A percentile compares a stretch with the other conserved stretches of the same genome.
Conservation (phyloP, 2,888 invertebrate genomes). For the Nephrotoma guestfalica region DNA sequence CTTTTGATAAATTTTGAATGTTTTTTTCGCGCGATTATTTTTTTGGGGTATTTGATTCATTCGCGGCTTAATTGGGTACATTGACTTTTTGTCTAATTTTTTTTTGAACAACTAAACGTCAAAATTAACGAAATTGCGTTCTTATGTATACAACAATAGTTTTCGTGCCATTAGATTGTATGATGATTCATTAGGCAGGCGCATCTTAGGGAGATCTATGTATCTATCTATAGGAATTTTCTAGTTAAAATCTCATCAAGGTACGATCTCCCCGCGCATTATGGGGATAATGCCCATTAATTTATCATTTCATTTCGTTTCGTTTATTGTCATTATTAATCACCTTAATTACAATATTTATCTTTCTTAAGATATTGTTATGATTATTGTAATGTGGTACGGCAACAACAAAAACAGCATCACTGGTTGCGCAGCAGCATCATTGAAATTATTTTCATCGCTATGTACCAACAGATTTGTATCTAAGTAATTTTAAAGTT, state of each 20-base stretch:
- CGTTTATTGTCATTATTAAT: not conserved
- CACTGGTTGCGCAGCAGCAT: not conserved
- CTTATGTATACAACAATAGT: not conserved
- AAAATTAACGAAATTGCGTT: not conserved
- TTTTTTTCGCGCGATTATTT: not conserved
- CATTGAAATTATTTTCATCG: not conserved
- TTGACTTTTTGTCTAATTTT: not conserved
- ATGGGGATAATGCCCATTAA: not conserved
- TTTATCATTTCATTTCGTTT: not conserved
- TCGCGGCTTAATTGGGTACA: not conserved
- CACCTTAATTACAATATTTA: not conserved
- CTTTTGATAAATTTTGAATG: not conserved
- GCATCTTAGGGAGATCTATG: not conserved
- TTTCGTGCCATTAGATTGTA: not conserved
- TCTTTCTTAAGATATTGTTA: not conserved
- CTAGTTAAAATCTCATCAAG: not conserved
- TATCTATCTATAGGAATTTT: not conserved
- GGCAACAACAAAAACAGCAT: not conserved
- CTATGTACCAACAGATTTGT: not conserved
- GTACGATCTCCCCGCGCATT: not conserved
- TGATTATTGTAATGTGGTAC: not conserved
- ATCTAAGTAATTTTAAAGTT: not conserved
- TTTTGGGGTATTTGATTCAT: not conserved
- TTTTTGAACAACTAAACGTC: not conserved
- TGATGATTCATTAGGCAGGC: not conserved